Conservation (phyloP, 2,113 vertebrate genomes). For the Choloepus hoffmanni region DNA sequence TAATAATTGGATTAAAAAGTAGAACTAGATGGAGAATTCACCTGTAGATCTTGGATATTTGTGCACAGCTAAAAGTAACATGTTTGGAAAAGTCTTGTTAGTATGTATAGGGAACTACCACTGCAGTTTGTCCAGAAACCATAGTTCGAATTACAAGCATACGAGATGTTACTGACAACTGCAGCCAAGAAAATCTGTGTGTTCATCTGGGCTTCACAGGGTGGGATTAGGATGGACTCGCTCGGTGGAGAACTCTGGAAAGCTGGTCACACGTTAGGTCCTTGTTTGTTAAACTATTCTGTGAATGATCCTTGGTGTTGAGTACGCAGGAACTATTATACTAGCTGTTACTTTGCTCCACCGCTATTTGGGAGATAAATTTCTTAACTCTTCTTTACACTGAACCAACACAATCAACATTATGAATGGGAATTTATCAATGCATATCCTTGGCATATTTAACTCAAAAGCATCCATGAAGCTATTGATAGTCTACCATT, state of each 20-base stretch:
- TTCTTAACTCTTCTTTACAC: background rate
- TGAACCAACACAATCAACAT: background rate
- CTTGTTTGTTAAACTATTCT: background rate
- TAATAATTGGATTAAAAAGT: background rate
- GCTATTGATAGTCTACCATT: background rate
- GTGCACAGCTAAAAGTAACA: background rate
- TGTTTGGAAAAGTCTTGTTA: background rate
- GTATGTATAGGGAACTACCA: background rate
- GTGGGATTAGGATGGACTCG: background rate
- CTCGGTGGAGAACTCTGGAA: background rate
- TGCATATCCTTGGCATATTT: background rate
- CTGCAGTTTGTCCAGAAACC: background rate
- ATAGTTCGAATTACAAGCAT: background rate
- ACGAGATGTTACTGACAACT: background rate
- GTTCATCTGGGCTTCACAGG: background rate
- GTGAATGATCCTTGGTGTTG: background rate
- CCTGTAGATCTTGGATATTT: background rate
- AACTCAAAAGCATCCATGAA: background rate
- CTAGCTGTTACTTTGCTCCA: background rate
- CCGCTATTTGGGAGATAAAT: background rate
- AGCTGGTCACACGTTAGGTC: background rate
- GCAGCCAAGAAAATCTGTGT: background rate
- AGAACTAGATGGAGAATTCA: background rate
- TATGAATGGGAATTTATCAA: background rate
- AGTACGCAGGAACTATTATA: background rate